phyloP scores from a whole-genome alignment of 2,797 vertebrate species.

The Cacajao melanocephalus region DNA sequence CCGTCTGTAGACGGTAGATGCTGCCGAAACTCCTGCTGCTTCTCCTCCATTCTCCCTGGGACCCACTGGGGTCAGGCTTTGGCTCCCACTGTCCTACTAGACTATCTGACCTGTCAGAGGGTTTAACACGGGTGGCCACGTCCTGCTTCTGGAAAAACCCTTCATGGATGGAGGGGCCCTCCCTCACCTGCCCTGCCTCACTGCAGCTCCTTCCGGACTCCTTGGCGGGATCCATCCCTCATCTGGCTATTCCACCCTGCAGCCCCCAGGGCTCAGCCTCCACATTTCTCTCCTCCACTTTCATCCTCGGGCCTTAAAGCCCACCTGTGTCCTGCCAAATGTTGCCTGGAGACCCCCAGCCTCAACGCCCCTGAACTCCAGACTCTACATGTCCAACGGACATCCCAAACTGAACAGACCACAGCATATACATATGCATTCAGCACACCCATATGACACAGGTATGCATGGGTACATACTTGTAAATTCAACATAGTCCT shows the following conservation, averaged over 20 bases:
- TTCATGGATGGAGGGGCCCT: no score
- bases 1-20: neutral
- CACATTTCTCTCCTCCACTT: neutral
- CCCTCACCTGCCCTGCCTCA: neutral
- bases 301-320: neutral
- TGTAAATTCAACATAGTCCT: neutral
- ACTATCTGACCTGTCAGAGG: neutral
- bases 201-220: neutral
- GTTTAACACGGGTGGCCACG: rapidly evolving
- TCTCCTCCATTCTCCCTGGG: neutral
- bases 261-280: neutral
- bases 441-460: neutral
- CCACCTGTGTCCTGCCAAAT: neutral
- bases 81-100: neutral
- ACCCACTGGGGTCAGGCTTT: neutral
- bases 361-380: neutral
- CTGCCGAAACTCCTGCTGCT: neutral
- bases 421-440: neutral
- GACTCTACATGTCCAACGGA: neutral
- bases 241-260: no score
- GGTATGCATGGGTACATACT: neutral
- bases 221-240: neutral
- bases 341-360: neutral
- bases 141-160: neutral
- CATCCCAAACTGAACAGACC: neutral